Percentiles rank a stretch among this genome's conserved stretches.
phyloP scores from a whole-genome alignment of 2,888 invertebrate genomes.

The Iselma pallidipennis region DNA sequence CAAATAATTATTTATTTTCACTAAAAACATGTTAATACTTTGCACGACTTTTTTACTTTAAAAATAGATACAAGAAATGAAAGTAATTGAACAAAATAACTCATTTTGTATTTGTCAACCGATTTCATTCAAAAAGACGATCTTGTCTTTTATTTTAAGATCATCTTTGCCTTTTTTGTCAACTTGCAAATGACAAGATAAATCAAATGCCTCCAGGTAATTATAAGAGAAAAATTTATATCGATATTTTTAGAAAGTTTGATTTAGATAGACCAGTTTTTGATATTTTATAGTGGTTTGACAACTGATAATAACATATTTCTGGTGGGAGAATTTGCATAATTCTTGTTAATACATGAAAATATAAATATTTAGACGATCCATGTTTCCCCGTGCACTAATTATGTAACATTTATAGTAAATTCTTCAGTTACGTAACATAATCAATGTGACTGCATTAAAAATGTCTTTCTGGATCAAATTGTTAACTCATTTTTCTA shows the following conservation, averaged over 20 bases:
- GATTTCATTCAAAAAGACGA: no score
- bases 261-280: conserved; percentile 4
- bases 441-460: background rate
- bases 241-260: conserved; percentile 19
- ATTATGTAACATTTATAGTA: conserved; percentile 11
- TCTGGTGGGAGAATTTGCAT: conserved; percentile 19
- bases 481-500: background rate
- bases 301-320: conserved; percentile 8
- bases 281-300: conserved; percentile 7
- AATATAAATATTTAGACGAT: conserved; percentile 14
- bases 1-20: no score
- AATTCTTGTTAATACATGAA: conserved; percentile 20
- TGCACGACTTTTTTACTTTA: no score
- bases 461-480: conserved; percentile 1
- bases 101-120: no score
- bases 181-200: conserved; percentile 4
- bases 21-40: no score
- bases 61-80: no score
- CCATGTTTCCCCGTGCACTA: conserved; percentile 11
- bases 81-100: no score
- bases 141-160: no score
- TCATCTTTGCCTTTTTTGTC: no score
- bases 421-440: conserved; percentile 7
- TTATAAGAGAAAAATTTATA: no score
- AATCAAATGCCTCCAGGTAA: no score